Evolutionary conservation across 2,797 vertebrate species (phyloP), one percentile per base, ranked within the genome.

Genomic region (Notoglanidium macrostoma): DNA sequence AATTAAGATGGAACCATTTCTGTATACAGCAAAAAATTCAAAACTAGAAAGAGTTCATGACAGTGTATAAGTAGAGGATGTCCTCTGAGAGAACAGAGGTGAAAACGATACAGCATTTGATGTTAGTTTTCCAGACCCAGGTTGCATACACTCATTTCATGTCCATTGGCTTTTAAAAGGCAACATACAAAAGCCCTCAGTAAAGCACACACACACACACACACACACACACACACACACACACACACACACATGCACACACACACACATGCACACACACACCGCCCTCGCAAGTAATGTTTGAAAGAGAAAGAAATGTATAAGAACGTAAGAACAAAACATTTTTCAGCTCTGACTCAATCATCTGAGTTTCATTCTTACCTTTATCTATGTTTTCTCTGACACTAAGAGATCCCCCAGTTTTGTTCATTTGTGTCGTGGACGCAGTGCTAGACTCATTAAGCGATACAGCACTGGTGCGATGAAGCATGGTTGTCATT

Each of bases 371-470:
- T 65, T 65, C 11, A 3, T 57, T 76, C 61, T 67, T 35, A 91
- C 90, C 87, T 90, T 32, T 72, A 54, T 82, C 26, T 6, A 81
- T 29, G 32, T 82, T 59, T 2, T 46, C 90, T 57, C 59, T 82
- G 55, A 4, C 12, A 32, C 88, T 61, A 54, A 86, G 29, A 11
- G n/a, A 1, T 81, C 11, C 78, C 4, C 17, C 83, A 14, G 76
- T 86, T 17, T 0, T 32, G n/a, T 86, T 87, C 17, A 21, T 0
- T 17, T 46, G 21, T 59, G 76, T 63, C 21, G 19, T 65, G 40
- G 54, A 44, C 0, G 26, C 55, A 26, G 15, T 65, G 44, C 14
- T 65, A 40, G 55, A 40, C 26, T 59, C 54, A 79, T 79, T 59
- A 57, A 79, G 11, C 54, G 23, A 9, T 23, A 57, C 32, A 59